Evolutionary conservation across 2,888 invertebrate genomes (phyloP).

Genomic region (Cerastis leucographa): DNA sequence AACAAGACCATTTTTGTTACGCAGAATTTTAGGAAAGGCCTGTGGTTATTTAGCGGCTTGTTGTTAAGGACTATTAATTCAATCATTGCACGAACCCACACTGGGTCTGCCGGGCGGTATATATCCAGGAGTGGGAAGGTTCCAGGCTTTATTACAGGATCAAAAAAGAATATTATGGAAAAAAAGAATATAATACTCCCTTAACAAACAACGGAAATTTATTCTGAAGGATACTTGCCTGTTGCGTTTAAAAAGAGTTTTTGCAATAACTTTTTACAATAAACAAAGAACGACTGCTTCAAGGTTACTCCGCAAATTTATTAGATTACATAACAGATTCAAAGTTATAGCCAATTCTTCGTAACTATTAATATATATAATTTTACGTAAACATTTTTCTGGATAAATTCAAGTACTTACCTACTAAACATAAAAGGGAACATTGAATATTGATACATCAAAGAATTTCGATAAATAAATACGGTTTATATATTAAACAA

Average conservation of each 20-base stretch:
- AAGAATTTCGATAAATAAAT: neutral
- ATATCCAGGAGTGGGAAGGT: neutral
- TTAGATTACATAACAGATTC: slow-evolving; percentile 51
- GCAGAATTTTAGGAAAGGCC: neutral
- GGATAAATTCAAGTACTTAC: neutral
- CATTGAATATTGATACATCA: neutral
- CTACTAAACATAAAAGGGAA: neutral
- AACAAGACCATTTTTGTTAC: slow-evolving; percentile 10
- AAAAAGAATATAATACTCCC: no score
- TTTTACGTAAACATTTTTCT: slow-evolving; percentile 6
- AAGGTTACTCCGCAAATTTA: slow-evolving; percentile 43
- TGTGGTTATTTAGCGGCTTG: neutral
- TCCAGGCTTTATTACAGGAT: neutral
- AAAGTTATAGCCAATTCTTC: slow-evolving; percentile 10
- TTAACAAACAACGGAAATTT: neutral
- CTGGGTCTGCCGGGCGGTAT: neutral
- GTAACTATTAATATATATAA: neutral
- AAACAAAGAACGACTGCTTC: slow-evolving; percentile 30
- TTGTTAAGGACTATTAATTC: neutral
- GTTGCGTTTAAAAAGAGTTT: neutral
- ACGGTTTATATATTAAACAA: neutral
- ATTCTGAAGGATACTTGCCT: neutral
- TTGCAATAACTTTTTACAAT: slow-evolving; percentile 6
- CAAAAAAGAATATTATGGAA: neutral
- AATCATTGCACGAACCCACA: neutral